phyloP scores from a whole-genome alignment of 2,113 vertebrate genomes.

The Eubucco bourcierii region DNA sequence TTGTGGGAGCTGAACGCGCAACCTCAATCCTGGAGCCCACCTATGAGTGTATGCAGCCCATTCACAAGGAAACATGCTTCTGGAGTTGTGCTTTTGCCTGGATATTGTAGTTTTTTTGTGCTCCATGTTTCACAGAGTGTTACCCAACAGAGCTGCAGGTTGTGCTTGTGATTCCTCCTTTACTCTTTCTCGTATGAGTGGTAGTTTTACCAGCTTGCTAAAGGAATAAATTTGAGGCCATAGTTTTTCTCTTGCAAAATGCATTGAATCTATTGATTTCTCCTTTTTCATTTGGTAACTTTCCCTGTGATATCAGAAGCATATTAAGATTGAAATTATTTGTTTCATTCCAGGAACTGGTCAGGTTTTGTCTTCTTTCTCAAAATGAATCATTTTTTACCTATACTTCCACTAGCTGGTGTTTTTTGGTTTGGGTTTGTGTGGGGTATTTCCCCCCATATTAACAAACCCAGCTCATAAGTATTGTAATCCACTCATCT shows the following conservation, averaged over 20 bases:
- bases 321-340: not conserved
- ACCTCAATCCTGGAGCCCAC: not conserved
- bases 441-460: no score
- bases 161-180: not conserved
- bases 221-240: not conserved
- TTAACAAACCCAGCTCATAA: not conserved
- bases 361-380: not conserved
- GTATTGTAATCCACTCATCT: not conserved
- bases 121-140: not conserved
- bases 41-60: fast-evolving
- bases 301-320: not conserved
- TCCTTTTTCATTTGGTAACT: not conserved
- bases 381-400: not conserved
- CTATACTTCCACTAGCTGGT: not conserved
- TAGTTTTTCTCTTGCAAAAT: not conserved
- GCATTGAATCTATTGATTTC: no score
- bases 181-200: not conserved
- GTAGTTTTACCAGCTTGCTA: not conserved
- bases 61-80: fast-evolving
- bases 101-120: not conserved
- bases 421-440: no score
- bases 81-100: not conserved
- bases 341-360: not conserved
- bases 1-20: fast-evolving
- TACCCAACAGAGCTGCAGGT: not conserved